Evolutionary conservation across 2,113 vertebrate species (phyloP), one percentile per base, ranked within the genome.

Genomic region (Podilymbus podiceps): DNA sequence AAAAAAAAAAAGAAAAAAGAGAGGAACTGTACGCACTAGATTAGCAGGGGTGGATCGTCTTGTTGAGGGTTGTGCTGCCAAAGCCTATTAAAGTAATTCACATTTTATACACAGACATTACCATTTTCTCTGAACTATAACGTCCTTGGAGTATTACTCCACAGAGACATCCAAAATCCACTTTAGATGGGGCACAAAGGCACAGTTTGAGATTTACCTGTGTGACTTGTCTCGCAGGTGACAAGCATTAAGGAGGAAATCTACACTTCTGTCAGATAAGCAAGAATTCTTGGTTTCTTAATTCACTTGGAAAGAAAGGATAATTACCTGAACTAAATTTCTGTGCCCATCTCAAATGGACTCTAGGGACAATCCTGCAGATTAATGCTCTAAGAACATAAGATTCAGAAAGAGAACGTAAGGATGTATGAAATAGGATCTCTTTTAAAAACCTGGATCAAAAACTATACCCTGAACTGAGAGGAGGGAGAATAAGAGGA

Each of bases 261-360:
- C 74, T 93, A 89, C 58, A 53, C 59, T 90, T 89, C 62, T 86
- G 96, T 56, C 96, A 89, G 95, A 95, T 97, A 96, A 98, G 91
- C 71, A 75, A 40, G 76, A 87, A 92, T 91, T n/a, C 17, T 25
- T 31, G 27, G 38, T 47, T 88, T 25, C 83, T 95, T 97, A 95
- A 97, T 97, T 96, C 97, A 89, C 93, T 95, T 38, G 62, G 58
- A 97, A 91, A 97, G 96, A 97, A 97, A 95, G 81, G 97, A 96
- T 97, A 97, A 97, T 97, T 97, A 97, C 95, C 96, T 94, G 96
- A 96, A 95, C 94, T 82, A 96, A 95, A 97, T 97, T 97, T 93
- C 94, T 92, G 95, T 2, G 49, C 96, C 97, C 95, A 93, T 97
- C 85, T 96, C 86, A 86, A 97, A 97, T 60, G 95, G 96, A 96